Evolutionary conservation across 2,797 vertebrate genomes (phyloP).

Genomic region (Ibycter americanus): DNA sequence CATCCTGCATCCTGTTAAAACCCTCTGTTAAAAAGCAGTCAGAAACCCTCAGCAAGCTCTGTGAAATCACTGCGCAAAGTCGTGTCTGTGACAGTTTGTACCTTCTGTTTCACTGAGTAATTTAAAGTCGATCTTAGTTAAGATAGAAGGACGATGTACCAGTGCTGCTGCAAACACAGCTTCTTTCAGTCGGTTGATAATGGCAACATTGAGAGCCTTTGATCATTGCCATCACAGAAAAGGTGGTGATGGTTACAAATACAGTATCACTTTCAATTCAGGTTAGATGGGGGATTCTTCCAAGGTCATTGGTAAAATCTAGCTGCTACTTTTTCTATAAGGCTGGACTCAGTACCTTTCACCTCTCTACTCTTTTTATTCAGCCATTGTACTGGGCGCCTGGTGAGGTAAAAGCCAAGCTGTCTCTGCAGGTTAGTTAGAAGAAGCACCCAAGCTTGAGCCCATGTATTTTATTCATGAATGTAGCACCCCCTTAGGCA

Average conservation of each 20-base stretch:
- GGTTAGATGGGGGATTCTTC: background rate
- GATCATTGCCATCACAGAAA: background rate
- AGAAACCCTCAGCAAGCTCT: background rate
- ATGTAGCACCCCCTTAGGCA: background rate
- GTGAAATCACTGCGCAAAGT: background rate
- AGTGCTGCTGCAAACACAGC: background rate
- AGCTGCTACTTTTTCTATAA: background rate
- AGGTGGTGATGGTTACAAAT: background rate
- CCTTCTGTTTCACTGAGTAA: background rate
- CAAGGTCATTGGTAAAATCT: background rate
- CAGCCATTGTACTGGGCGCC: background rate
- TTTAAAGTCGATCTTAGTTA: background rate
- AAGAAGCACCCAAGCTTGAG: background rate
- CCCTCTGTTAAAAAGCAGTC: background rate
- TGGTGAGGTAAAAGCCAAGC: background rate
- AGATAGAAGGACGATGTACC: background rate
- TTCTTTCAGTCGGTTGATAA: background rate
- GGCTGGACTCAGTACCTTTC: background rate
- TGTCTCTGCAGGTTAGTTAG: background rate
- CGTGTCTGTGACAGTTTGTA: background rate
- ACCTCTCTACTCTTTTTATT: background rate
- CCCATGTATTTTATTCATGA: background rate
- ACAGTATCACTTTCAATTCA: background rate
- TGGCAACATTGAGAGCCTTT: background rate
- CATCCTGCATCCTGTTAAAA: slow-evolving; percentile 38